Percentiles rank a stretch among this genome's conserved stretches.
Conservation (phyloP, 2,797 vertebrate species). For the Sebastes aleutianus region DNA sequence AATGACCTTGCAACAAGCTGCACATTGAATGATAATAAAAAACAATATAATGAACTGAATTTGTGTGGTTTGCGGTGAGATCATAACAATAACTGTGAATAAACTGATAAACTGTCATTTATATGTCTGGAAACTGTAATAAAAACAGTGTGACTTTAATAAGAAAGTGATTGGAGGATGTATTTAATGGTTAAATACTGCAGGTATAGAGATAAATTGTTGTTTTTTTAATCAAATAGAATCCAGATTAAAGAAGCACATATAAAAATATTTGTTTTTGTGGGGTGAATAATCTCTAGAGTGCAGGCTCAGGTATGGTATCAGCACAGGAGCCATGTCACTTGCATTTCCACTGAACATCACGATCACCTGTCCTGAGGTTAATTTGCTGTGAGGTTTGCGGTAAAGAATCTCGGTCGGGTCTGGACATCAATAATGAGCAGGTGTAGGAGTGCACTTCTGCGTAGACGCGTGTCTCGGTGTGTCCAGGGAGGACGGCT, state of each 20-base stretch:
- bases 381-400: conserved; percentile 79
- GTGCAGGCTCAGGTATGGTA: conserved; percentile 31
- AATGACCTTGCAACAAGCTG: background rate
- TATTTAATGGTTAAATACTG: background rate
- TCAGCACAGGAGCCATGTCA: conserved; percentile 21
- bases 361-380: conserved; percentile 72
- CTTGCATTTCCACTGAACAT: conserved; percentile 34
- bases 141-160: background rate
- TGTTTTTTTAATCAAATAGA: background rate
- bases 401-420: conserved; percentile 61
- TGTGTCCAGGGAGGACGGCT: conserved; percentile 81
- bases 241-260: background rate
- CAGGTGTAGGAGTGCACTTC: conserved; percentile 83
- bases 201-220: background rate
- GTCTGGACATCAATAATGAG: conserved; percentile 84
- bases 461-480: conserved; percentile 73
- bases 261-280: conserved; percentile 32
- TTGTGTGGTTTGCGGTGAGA: background rate
- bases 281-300: conserved; percentile 1
- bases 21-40: background rate
- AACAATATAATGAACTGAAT: background rate
- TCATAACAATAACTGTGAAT: background rate
- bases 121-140: background rate
- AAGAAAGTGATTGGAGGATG: background rate
- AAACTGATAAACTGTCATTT: background rate